phyloP scores from a whole-genome alignment of 2,888 invertebrate species.

The Campoplex capitator region DNA sequence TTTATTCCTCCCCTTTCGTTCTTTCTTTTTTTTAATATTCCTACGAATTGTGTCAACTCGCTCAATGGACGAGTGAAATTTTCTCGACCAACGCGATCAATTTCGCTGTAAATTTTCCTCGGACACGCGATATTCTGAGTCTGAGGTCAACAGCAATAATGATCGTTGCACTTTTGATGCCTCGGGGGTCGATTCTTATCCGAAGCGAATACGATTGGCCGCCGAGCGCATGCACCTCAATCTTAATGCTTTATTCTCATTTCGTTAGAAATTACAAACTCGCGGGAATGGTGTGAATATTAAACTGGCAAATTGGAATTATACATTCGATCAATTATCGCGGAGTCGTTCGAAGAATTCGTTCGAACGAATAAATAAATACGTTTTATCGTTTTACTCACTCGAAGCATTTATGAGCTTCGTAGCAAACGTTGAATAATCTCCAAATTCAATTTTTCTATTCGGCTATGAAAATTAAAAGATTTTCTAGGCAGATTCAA shows the following conservation, averaged over 20 bases:
- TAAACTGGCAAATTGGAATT: not conserved
- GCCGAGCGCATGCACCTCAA: not conserved
- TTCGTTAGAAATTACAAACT: not conserved
- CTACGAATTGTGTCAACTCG: too few species aligned
- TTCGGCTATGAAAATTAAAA: not conserved
- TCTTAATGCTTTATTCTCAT: not conserved
- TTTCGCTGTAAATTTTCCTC: constrained; percentile 22
- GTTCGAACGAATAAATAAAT: not conserved
- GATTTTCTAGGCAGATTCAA: too few species aligned
- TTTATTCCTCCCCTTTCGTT: not conserved
- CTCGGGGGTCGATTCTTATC: not conserved
- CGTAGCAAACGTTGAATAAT: not conserved
- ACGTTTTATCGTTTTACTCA: not conserved
- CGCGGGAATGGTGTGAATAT: not conserved
- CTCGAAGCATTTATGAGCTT: not conserved
- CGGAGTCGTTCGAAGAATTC: not conserved
- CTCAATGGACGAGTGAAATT: constrained; percentile 30
- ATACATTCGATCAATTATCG: not conserved
- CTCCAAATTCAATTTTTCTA: too few species aligned
- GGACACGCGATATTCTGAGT: not conserved
- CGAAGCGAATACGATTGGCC: not conserved
- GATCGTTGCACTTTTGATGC: not conserved
- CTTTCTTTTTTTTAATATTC: not conserved
- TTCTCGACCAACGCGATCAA: constrained; percentile 31
- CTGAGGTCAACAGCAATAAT: not conserved